phyloP scores from a whole-genome alignment of 2,797 vertebrate genomes.

The Tauraco hartlaubi region DNA sequence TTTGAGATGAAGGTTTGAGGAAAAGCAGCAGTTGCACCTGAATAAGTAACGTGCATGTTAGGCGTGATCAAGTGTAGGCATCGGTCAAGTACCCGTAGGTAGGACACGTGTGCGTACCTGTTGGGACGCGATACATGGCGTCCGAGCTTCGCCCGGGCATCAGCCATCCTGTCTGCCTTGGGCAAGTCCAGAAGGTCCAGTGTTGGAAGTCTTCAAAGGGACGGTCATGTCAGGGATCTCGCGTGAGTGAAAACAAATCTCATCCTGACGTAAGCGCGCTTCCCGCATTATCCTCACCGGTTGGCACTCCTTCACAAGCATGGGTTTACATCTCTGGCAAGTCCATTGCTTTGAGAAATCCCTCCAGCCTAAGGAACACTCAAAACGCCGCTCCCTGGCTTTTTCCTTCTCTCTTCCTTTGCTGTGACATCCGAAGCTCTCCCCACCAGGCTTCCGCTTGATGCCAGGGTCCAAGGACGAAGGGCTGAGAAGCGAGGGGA shows the following conservation, averaged over 20 bases:
- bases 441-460: background rate
- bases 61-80: background rate
- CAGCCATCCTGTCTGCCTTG: background rate
- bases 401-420: background rate
- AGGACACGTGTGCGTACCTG: accelerated
- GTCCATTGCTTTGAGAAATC: background rate
- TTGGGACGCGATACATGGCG: accelerated
- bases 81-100: accelerated
- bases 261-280: background rate
- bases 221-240: background rate
- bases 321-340: background rate
- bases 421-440: background rate
- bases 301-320: background rate
- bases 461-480: background rate
- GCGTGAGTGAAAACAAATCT: background rate
- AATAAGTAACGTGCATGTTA: accelerated
- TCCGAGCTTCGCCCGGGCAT: background rate
- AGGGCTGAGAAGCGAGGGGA: background rate
- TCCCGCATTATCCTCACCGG: background rate
- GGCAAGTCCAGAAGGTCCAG: background rate
- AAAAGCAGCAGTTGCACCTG: background rate
- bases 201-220: background rate
- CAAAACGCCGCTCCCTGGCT: background rate
- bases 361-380: background rate
- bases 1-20: background rate